Base-by-base conservation (phyloP, 2,797 vertebrate species). In the Acropternis orthonyx region DNA sequence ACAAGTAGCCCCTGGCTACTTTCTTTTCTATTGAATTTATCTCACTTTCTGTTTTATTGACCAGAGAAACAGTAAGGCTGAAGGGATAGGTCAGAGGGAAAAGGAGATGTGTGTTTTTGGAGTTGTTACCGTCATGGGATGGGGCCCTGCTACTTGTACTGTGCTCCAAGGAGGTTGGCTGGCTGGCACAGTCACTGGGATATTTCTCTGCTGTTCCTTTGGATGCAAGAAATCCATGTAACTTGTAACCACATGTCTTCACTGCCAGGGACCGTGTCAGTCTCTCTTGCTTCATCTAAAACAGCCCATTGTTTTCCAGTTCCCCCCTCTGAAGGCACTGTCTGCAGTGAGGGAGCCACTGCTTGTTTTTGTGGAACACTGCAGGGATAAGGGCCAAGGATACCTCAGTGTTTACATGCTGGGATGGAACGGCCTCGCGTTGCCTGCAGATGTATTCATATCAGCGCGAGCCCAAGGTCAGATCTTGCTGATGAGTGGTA, bases 221-320 rank as follows among this genome's bases (percentile, higher is more conserved):
- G 30, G 54, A 32, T 34, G 41, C 30, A 69, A 58, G 56, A 87
- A 77, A 34, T 32, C 24, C n/a, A 54, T 61, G 93, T 80, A 69
- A 98, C 97, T 96, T 55, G 98, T 69, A 36, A 97, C 97, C 86
- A 85, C 67, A 67, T 75, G 80, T 15, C 97, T 95, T 79, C 97
- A 89, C 34, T 84, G 96, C 34, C 95, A 94, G 4, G 83, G 94
- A 62, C 71, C 34, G 2, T 76, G 74, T 67, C 89, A 72, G 55
- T 96, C 95, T 65, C 92, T 66, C 63, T 71, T 56, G 55, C 55
- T 46, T 27, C 83, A 24, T 13, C 54, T 85, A 56, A 72, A 79
- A 3, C 32, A 88, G 36, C 5, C 66, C 3, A 2, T 37, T 68
- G 62, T 20, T 73, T n/a, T 54, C 13, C 78, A 77, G 55, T 6